Base-by-base conservation (phyloP, 2,888 invertebrate species). In the Zeuzera pyrina region DNA sequence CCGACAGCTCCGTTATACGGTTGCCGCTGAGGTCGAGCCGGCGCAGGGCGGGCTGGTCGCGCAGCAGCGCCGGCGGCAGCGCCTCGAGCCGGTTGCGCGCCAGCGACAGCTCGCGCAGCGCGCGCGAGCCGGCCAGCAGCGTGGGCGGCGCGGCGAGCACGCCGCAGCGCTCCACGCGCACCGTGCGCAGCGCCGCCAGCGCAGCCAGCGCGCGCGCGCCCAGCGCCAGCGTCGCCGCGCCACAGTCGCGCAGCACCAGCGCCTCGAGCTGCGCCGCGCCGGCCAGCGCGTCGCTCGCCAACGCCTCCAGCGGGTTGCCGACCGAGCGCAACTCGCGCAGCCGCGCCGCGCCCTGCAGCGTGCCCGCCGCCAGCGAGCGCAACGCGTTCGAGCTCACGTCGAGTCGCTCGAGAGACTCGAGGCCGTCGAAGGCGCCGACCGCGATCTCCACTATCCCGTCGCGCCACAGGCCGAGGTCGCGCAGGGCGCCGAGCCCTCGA, bases 1-100 rank as follows among this genome's bases (percentile, higher is more conserved):
- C 26, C 5, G 25, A n/a, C 23, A 40, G 25, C 8, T 12, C n/a
- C 3, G 4, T 14, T 2, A 65, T 45, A 0, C 7, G 3, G 35
- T 63, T 63, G 6, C 34, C 10, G 2, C 46, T 39, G 10, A 62
- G 32, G 29, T 49, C 45, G 10, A 60, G 47, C 3, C 5, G 1
- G 2, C 1, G n/a, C 19, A 55, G 48, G 0, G 21, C 7, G 3
- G 12, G 22, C 22, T 49, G 39, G 37, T 42, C 34, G 27, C 42
- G 39, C 13, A 60, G 41, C 24, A 61, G 42, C 7, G 27, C 42
- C 12, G 7, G 2, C 11, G 58, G 57, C 35, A 63, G 44, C 24
- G 22, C 2, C 3, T 2, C 3, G 30, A 50, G 42, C 21, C 10
- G 16, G 21, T 27, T 19, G 16, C 11, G 2, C 11, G 15, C 2